phyloP scores from a whole-genome alignment of 2,888 invertebrate genomes.

The Mesodorylaimus sp. region DNA sequence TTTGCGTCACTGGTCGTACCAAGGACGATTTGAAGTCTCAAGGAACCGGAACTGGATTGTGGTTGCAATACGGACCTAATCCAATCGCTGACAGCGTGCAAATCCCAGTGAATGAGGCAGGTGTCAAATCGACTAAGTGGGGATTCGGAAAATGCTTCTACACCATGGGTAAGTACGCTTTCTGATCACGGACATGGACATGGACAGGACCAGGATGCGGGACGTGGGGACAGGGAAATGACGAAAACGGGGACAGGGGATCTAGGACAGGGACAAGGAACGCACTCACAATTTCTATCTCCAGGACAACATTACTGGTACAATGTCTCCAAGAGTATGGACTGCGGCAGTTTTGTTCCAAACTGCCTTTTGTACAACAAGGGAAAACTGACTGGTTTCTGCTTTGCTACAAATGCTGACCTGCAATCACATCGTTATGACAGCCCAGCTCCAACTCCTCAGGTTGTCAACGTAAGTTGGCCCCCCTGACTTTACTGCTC shows the following conservation, averaged over 20 bases:
- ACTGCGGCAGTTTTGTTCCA: conserved; percentile 23
- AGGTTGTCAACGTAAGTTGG: too few species aligned
- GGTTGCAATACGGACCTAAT: conserved; percentile 27
- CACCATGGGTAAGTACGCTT: conserved; percentile 28
- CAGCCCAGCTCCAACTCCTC: too few species aligned
- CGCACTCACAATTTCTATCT: neutral
- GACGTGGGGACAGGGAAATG: too few species aligned
- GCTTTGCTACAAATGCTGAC: conserved; percentile 19
- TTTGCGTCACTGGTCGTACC: conserved; percentile 24
- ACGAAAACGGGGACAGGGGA: too few species aligned
- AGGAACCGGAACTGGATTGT: conserved; percentile 27
- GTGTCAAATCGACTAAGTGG: conserved; percentile 22
- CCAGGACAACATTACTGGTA: conserved; percentile 27
- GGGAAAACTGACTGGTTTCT: conserved; percentile 24
- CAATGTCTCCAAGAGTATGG: conserved; percentile 18
- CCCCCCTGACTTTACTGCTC: neutral
- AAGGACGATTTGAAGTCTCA: conserved; percentile 15
- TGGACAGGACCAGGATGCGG: too few species aligned
- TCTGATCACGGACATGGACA: too few species aligned
- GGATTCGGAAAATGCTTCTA: conserved; percentile 27
- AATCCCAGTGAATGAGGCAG: conserved; percentile 20
- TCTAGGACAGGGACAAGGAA: neutral
- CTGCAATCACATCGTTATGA: too few species aligned
- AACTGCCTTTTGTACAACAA: conserved; percentile 26
- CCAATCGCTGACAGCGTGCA: conserved; percentile 16